Conservation (phyloP, 2,113 vertebrate genomes). For the Hydrochoerus hydrochaeris region DNA sequence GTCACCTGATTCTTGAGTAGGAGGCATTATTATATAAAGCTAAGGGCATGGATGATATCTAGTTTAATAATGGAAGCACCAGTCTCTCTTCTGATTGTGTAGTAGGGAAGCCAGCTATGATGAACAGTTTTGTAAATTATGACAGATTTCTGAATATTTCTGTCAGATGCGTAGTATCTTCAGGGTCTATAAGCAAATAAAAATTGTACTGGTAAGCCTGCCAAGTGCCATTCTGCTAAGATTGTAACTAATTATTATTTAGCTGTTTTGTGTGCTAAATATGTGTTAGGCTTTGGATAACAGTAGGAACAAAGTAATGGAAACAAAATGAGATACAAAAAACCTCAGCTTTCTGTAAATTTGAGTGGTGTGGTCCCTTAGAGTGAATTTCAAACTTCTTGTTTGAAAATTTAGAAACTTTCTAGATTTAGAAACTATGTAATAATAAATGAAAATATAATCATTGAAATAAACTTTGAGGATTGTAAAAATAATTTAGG, state of each 20-base stretch:
- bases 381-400: slow-evolving; percentile 20
- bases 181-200: slow-evolving; percentile 9
- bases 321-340: background rate
- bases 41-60: slow-evolving; percentile 4
- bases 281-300: background rate
- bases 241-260: background rate
- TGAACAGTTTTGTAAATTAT: background rate
- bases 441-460: slow-evolving; percentile 22
- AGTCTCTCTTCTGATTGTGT: background rate
- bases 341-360: slow-evolving; percentile 20
- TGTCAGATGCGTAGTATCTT: background rate
- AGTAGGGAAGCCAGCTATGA: background rate
- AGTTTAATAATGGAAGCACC: background rate
- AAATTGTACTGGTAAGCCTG: background rate
- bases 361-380: slow-evolving; percentile 31
- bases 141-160: background rate
- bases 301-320: background rate
- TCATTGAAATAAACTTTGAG: slow-evolving; percentile 1
- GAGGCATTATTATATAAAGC: background rate
- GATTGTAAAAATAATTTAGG: slow-evolving; percentile 10
- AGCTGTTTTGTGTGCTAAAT: background rate
- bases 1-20: background rate
- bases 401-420: background rate
- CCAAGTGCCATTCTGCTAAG: background rate
- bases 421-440: slow-evolving; percentile 12